A percentile compares a stretch with the other conserved stretches of the same genome.
These are phyloP conservation scores for Sylvicapra grimmia DNA, from an alignment of 2,113 vertebrate genomes.

Conservation along the genomic window DNA sequence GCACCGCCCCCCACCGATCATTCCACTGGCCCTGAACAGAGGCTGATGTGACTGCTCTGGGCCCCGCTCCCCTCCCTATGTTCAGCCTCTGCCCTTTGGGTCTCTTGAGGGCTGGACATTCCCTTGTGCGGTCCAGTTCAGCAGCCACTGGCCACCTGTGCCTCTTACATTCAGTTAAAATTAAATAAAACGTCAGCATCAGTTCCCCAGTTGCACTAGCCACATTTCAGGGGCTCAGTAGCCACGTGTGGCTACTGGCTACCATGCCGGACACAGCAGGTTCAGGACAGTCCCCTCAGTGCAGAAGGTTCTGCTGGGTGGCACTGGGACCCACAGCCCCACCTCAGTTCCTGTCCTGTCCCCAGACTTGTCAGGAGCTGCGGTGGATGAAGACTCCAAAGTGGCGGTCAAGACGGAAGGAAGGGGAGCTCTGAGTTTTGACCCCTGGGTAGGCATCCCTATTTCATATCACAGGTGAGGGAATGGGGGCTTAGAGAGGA, in stretches of 20 bases:
- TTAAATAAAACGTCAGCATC: not conserved
- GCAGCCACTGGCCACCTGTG: not conserved
- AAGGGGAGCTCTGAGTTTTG: not conserved
- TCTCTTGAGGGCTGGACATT: not conserved
- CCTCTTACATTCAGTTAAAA: not conserved
- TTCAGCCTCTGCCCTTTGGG: not conserved
- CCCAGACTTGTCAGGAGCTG: not conserved
- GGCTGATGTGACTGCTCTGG: not conserved
- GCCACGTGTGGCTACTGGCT: not conserved
- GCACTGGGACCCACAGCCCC: not conserved
- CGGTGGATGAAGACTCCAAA: not conserved
- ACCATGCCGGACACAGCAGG: not conserved
- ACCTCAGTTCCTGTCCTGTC: not conserved
- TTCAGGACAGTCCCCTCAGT: accelerated
- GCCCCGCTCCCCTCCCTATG: not conserved
- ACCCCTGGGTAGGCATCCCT: not conserved
- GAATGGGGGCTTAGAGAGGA: not conserved
- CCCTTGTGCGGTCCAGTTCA: not conserved
- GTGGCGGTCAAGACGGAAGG: not conserved
- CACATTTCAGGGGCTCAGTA: not conserved
- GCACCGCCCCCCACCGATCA: accelerated
- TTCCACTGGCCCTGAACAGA: not conserved
- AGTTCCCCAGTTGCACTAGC: not conserved
- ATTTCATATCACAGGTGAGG: not conserved
- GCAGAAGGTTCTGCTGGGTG: not conserved